Evolutionary conservation across 2,888 invertebrate genomes (phyloP).

Genomic region (Cyclophora punctaria): DNA sequence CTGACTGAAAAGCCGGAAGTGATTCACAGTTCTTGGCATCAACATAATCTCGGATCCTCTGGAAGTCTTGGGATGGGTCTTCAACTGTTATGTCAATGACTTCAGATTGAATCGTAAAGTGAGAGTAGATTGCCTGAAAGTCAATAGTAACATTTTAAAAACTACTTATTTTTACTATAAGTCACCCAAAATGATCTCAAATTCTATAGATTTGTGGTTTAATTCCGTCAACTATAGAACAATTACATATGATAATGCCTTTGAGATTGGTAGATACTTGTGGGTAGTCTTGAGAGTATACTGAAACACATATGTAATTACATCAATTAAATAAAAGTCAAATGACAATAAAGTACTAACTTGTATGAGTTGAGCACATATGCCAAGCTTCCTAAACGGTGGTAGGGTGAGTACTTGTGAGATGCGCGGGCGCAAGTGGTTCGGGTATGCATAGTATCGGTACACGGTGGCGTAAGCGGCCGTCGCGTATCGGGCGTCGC

Average conservation of each 20-base stretch:
- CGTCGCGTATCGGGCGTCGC: slow-evolving; percentile 79
- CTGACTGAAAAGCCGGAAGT: slow-evolving; percentile 80
- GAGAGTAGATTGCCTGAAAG: slow-evolving; percentile 73
- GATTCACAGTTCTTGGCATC: slow-evolving; percentile 84
- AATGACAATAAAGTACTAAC: slow-evolving; percentile 22
- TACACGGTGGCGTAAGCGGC: slow-evolving; percentile 94
- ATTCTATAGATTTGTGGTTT: too few relatives aligned
- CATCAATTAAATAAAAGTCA: too few relatives aligned
- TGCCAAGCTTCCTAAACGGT: slow-evolving; percentile 89
- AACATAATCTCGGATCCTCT: slow-evolving; percentile 91
- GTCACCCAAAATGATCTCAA: too few relatives aligned
- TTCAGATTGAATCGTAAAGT: slow-evolving; percentile 65
- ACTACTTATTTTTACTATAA: too few relatives aligned
- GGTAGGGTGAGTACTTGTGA: slow-evolving; percentile 95
- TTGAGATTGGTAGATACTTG: too few relatives aligned
- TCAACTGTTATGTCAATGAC: slow-evolving; percentile 85
- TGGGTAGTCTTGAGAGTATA: too few relatives aligned
- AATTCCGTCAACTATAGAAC: too few relatives aligned
- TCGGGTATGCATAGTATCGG: slow-evolving; percentile 95
- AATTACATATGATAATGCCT: too few relatives aligned
- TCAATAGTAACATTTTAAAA: background rate
- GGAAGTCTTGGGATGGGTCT: slow-evolving; percentile 94
- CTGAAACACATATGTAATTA: too few relatives aligned
- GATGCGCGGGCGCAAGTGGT: slow-evolving; percentile 89
- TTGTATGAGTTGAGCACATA: slow-evolving; percentile 86